Evolutionary conservation across 2,888 invertebrate species (phyloP).

Genomic region (Chaitophorus viminalis): DNA sequence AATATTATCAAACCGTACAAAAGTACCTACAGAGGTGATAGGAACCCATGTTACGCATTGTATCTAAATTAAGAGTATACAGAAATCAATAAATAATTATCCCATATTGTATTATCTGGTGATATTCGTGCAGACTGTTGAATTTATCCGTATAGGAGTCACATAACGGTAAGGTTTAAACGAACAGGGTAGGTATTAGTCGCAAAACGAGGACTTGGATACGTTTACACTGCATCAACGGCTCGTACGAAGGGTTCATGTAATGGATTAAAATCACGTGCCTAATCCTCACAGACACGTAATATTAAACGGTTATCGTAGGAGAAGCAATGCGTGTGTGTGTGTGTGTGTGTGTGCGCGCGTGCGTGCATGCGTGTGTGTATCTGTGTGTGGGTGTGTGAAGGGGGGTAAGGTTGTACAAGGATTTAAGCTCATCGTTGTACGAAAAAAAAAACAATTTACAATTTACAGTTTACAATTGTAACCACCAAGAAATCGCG

Average conservation of each 20-base stretch:
- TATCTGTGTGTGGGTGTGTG: too few species aligned
- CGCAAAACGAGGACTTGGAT: conserved; percentile 5
- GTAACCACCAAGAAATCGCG: neutral
- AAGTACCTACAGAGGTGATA: too few species aligned
- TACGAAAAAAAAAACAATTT: neutral
- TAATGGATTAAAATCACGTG: conserved; percentile 31
- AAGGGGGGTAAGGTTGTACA: neutral
- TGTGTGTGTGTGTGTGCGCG: too few species aligned
- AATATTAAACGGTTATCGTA: neutral
- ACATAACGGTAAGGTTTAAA: neutral
- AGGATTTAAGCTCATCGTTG: neutral
- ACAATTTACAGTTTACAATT: neutral
- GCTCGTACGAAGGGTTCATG: neutral
- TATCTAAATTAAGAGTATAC: too few species aligned
- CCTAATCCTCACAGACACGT: neutral
- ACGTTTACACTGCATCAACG: conserved; percentile 19
- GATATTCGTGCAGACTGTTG: neutral
- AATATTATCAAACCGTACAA: too few species aligned
- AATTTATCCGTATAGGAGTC: neutral
- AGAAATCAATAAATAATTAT: neutral
- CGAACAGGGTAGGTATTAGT: neutral
- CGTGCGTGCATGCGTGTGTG: too few species aligned
- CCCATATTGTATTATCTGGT: too few species aligned
- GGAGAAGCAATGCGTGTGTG: neutral
- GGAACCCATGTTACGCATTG: too few species aligned